Conservation (phyloP, 2,113 vertebrate species). For the Labeo catla region DNA sequence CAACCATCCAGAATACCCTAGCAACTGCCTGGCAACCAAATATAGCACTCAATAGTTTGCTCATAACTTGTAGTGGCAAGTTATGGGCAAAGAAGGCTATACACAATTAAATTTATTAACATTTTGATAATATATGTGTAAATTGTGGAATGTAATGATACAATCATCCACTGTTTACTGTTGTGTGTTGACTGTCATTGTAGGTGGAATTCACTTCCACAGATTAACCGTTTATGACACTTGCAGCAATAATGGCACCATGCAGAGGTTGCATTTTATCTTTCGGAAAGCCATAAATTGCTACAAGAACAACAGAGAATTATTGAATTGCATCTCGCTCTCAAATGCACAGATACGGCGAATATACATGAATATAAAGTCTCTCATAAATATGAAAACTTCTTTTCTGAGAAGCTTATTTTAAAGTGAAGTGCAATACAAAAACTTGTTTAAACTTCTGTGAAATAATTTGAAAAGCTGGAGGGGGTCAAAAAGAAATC, state of each 20-base stretch:
- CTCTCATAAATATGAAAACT: background rate
- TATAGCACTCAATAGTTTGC: too few species aligned
- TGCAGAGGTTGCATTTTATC: background rate
- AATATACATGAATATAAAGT: background rate
- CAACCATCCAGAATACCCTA: too few species aligned
- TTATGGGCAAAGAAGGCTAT: too few species aligned
- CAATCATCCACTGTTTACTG: background rate
- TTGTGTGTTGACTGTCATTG: constrained; percentile 28
- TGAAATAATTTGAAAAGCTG: background rate
- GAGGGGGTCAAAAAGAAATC: background rate
- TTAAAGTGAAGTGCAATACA: background rate
- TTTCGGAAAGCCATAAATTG: background rate
- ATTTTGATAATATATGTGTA: background rate
- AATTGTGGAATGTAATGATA: background rate
- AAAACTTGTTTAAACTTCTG: background rate
- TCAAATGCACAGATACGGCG: background rate
- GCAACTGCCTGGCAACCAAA: too few species aligned
- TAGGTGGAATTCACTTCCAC: constrained; percentile 46
- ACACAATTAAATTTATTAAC: too few species aligned
- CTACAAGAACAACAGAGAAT: background rate
- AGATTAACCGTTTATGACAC: constrained; percentile 29
- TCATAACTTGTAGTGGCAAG: too few species aligned
- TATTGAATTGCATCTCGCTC: background rate
- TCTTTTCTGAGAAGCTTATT: background rate
- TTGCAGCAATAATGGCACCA: background rate